phyloP scores from a whole-genome alignment of 2,113 vertebrate genomes.

The Rhinogobius similis region DNA sequence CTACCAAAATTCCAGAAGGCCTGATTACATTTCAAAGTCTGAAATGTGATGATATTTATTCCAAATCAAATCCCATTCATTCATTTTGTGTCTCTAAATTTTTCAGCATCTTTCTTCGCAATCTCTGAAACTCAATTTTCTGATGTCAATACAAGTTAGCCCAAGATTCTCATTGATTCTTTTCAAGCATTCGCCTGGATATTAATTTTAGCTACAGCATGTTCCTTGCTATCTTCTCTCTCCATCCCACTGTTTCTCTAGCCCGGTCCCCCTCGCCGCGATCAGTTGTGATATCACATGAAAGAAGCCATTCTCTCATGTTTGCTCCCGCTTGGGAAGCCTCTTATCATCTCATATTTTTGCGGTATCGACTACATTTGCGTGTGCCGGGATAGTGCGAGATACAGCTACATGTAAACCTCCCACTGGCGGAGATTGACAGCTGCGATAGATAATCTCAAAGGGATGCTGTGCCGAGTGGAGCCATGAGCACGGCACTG shows the following conservation, averaged over 20 bases:
- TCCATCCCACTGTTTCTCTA: constrained; percentile 26
- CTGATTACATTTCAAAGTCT: background rate
- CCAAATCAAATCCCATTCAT: background rate
- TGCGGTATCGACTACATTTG: constrained; percentile 36
- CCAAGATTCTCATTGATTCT: constrained; percentile 19
- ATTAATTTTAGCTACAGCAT: constrained; percentile 50
- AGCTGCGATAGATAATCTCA: constrained; percentile 51
- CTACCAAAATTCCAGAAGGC: background rate
- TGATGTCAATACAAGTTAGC: constrained; percentile 27
- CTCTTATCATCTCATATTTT: constrained; percentile 46
- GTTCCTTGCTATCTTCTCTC: constrained; percentile 38
- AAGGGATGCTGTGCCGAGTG: constrained; percentile 25
- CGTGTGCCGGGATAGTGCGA: constrained; percentile 9
- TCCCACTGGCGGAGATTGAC: constrained; percentile 55
- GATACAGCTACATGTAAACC: constrained; percentile 26
- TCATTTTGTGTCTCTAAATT: constrained; percentile 8
- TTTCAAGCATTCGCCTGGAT: constrained; percentile 31
- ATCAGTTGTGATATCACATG: constrained; percentile 55
- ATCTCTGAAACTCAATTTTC: constrained; percentile 17
- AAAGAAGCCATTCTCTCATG: constrained; percentile 33
- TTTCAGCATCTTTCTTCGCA: background rate
- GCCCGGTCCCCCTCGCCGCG: constrained; percentile 15
- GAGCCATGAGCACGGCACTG: constrained; percentile 44
- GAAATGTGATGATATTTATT: background rate
- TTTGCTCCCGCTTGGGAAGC: constrained; percentile 34